Evolutionary conservation across 2,888 invertebrate species (phyloP).

Genomic region (Itoplectis maculator): DNA sequence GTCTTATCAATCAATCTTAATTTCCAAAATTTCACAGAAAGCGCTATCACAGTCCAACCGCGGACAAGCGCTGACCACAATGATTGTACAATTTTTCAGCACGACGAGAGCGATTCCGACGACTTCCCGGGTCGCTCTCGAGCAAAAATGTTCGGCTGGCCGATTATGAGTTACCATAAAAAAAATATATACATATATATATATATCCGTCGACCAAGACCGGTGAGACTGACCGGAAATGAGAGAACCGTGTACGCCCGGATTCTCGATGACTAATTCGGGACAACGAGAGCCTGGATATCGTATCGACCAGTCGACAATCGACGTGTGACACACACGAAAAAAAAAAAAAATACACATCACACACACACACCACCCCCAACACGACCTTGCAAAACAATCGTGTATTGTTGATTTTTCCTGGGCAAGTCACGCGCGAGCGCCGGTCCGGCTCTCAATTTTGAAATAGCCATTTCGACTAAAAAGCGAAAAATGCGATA

Average conservation of each 20-base stretch:
- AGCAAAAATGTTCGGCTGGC: constrained; percentile 33
- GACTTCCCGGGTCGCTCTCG: constrained; percentile 60
- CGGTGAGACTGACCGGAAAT: constrained; percentile 11
- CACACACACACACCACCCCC: neutral
- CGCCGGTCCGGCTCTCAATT: constrained; percentile 88
- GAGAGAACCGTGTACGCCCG: neutral
- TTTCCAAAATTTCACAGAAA: constrained; percentile 43
- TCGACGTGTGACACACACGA: constrained; percentile 38
- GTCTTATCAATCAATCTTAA: neutral
- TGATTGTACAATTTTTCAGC: constrained; percentile 33
- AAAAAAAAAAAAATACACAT: constrained; percentile 3
- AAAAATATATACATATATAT: constrained; percentile 37
- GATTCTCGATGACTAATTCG: constrained; percentile 62
- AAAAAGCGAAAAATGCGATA: constrained; percentile 83
- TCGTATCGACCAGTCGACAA: constrained; percentile 53
- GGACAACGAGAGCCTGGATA: constrained; percentile 63
- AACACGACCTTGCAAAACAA: neutral
- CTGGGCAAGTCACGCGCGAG: constrained; percentile 83
- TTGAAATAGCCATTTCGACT: constrained; percentile 89
- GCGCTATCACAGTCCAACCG: constrained; percentile 31
- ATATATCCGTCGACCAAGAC: constrained; percentile 41
- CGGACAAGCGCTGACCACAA: constrained; percentile 36
- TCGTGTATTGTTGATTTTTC: constrained; percentile 71
- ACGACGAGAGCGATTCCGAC: constrained; percentile 59
- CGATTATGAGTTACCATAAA: constrained; percentile 63